These are phyloP conservation scores for Dicerorhinus sumatrensis DNA, from an alignment of 2,113 vertebrate species.

Conservation along the genomic window DNA sequence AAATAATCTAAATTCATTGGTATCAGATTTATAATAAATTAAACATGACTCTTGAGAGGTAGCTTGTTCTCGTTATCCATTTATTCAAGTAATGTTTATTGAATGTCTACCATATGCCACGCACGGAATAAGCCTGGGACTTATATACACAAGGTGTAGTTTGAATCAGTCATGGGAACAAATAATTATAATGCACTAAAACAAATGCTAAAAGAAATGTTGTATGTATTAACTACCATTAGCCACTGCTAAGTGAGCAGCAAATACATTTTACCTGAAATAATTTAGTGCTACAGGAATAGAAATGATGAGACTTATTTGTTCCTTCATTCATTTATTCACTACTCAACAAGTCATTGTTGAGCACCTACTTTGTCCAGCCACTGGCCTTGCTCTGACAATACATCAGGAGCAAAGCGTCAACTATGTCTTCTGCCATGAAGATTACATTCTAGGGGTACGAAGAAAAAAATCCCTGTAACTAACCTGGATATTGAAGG, in stretches of 20 bases:
- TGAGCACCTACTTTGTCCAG: not conserved
- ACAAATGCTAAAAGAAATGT: not conserved
- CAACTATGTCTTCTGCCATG: not conserved
- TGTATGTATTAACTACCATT: not conserved
- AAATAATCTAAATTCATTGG: slow-evolving; percentile 31
- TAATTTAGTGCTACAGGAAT: not conserved
- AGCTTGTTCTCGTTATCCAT: slow-evolving; percentile 22
- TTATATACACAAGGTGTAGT: not conserved
- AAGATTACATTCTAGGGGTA: not conserved
- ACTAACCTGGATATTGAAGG: not conserved
- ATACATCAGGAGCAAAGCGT: not conserved
- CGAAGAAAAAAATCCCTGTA: not conserved
- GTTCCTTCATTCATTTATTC: not conserved
- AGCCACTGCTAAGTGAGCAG: not conserved
- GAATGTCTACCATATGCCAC: not conserved
- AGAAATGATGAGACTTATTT: not conserved
- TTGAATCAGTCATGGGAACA: not conserved
- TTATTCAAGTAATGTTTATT: not conserved
- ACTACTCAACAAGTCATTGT: not conserved
- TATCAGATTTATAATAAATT: slow-evolving; percentile 34
- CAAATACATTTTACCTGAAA: not conserved
- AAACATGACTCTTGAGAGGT: slow-evolving; percentile 1
- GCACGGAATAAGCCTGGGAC: not conserved
- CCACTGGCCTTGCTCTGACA: not conserved
- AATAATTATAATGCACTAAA: not conserved